A percentile compares a stretch with the other conserved stretches of the same genome.
phyloP scores from a whole-genome alignment of 2,888 invertebrate genomes.

The Chromoteleia sp. region DNA sequence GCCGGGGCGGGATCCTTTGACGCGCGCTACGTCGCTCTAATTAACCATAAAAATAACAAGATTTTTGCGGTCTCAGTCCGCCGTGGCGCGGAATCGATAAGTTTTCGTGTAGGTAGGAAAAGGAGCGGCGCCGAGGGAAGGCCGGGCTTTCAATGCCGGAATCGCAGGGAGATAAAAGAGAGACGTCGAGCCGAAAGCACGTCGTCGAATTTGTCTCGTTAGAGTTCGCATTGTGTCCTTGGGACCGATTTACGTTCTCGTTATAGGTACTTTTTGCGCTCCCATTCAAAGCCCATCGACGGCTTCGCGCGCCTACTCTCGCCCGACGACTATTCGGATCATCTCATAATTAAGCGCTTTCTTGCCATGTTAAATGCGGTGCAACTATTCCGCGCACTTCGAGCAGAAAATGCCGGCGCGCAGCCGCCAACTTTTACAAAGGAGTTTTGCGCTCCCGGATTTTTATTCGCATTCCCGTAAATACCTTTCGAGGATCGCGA shows the following conservation, averaged over 20 bases:
- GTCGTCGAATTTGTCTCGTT: slow-evolving; percentile 84
- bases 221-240: slow-evolving; percentile 83
- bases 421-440: slow-evolving; percentile 30
- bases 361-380: slow-evolving; percentile 41
- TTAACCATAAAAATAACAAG: slow-evolving; percentile 84
- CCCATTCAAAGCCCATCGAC: slow-evolving; percentile 61
- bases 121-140: slow-evolving; percentile 20
- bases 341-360: slow-evolving; percentile 59
- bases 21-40: slow-evolving; percentile 77
- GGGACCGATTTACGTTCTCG: slow-evolving; percentile 78
- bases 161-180: slow-evolving; percentile 72
- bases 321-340: slow-evolving; percentile 42
- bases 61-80: slow-evolving; percentile 75
- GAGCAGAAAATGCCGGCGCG: slow-evolving; percentile 33
- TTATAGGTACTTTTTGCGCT: slow-evolving; percentile 69
- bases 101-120: slow-evolving; percentile 61
- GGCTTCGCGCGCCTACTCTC: slow-evolving; percentile 34
- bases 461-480: slow-evolving; percentile 40
- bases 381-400: slow-evolving; percentile 34
- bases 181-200: slow-evolving; percentile 76
- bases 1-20: slow-evolving; percentile 73
- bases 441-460: slow-evolving; percentile 11
- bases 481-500: slow-evolving; percentile 34
- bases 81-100: slow-evolving; percentile 65
- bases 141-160: slow-evolving; percentile 64